Conservation (phyloP, 2,797 vertebrate species). For the Sarcophilus harrisii region DNA sequence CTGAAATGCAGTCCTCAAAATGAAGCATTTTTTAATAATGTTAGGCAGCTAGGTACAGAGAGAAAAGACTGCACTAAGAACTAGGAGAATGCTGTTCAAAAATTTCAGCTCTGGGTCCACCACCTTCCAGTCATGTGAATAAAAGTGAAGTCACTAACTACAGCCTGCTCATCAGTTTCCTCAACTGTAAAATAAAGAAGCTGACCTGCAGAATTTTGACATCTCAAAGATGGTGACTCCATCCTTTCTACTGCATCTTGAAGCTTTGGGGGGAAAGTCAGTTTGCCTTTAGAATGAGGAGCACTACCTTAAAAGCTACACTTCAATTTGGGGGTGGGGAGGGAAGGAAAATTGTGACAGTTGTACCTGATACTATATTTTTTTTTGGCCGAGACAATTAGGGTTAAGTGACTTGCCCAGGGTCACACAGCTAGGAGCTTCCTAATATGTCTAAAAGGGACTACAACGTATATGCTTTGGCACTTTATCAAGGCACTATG, state of each 20-base stretch:
- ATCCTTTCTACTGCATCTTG: background rate
- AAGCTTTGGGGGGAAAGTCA: background rate
- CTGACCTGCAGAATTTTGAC: background rate
- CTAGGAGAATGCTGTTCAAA: background rate
- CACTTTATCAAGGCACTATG: background rate
- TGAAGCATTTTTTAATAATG: background rate
- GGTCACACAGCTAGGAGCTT: too few relatives aligned
- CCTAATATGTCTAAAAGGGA: background rate
- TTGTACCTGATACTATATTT: too few relatives aligned
- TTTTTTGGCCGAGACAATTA: too few relatives aligned
- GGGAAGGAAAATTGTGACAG: background rate
- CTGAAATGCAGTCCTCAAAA: background rate
- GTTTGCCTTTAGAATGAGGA: background rate
- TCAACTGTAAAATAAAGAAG: background rate
- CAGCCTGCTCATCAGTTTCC: background rate
- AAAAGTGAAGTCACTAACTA: background rate
- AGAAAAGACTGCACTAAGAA: background rate
- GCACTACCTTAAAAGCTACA: background rate
- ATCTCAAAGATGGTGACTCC: background rate
- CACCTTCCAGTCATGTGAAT: background rate
- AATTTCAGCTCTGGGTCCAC: background rate
- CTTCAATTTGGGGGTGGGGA: background rate
- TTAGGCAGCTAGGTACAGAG: background rate
- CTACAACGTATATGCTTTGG: background rate
- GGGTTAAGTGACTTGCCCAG: too few relatives aligned